Evolutionary conservation across 2,888 invertebrate genomes (phyloP), one percentile per base, ranked within the genome.

Genomic region (Mimas tiliae): DNA sequence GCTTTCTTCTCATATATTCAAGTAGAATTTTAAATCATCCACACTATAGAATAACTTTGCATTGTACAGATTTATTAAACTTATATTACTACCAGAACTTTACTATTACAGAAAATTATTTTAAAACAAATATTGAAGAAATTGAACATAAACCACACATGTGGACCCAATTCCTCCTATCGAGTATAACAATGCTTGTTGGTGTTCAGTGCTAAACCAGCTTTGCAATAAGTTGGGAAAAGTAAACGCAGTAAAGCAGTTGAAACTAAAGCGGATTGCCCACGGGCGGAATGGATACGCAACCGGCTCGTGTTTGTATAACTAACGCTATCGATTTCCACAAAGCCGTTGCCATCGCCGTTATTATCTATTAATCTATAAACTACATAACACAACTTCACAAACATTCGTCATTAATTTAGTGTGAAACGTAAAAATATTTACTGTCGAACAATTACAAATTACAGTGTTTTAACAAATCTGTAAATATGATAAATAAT

Each of bases 261-360:
- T 78, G 75, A 81, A 80, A 78, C 75, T 80, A 70, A 76, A 71
- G 72, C 69, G 64, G 68, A 69, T 70, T 42, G 58, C 58, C 58
- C 42, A 58, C 63, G 62, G 63, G 52, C 51, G 53, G 52, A 52
- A 58, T 58, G 42, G 71, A 68, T 69, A 69, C 70, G 73, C 68
- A 69, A 70, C 67, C 70, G 72, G 72, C 71, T 72, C 78, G 72
- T 70, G 67, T 78, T 79, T 72, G 70, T 72, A 76, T 81, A 74
- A 73, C 76, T 83, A 87, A 87, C 79, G 84, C 76, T 83, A 87
- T 88, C 79, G 84, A 84, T 85, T 84, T 71, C 64, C 68, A 72
- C 73, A 70, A 73, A 68, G 66, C 69, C 65, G 65, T 63, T 69
- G 67, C 27, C 68, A 68, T 64, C 70, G 66, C 66, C 70, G 67